Base-by-base conservation (phyloP, 2,888 invertebrate species). In the Anorthoa munda region DNA sequence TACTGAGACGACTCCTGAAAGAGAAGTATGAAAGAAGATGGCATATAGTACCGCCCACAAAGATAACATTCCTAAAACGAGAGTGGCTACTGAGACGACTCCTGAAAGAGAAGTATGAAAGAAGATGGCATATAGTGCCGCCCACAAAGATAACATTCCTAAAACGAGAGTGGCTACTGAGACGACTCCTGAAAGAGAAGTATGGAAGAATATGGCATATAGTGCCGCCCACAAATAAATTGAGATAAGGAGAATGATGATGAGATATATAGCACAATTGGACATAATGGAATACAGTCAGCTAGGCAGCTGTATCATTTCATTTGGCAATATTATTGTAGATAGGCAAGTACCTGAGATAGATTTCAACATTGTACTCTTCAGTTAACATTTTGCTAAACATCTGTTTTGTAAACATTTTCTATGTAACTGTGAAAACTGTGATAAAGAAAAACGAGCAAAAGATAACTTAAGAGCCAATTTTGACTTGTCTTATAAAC, bases 331-430 rank as follows among this genome's bases (percentile, higher is more conserved):
- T 31, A 31, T 46, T 11, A 9, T 50, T 48, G n/a, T 31, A n/a
- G 53, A 7, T 46, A 23, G 17, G 9, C 4, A 55, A 48, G 39
- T 17, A 4, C 23, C 15, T n/a, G 23, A 67, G 17, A 55, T 77
- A n/a, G 23, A 55, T 48, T 53, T 9, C 17, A 48, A 39, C 55
- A 23, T 48, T 48, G 48, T 78, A 17, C 50, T 48, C 39, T 31
- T 31, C 39, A 31, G 23, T 12, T 15, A n/a, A 18, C 21, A 46
- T 45, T 50, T 17, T 11, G 45, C 13, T 46, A 26, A 58, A 23
- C 13, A 26, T 48, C n/a, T 59, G 79, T 70, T 71, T 70, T 46
- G 46, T 71, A 59, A 74, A 78, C 50, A 69, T 77, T 68, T 50
- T 21, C 23, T 66, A 60, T 46, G 9, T 50, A 39, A n/a, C 23